Base-by-base conservation (phyloP, 2,113 vertebrate species). In the Macquaria ambigua region DNA sequence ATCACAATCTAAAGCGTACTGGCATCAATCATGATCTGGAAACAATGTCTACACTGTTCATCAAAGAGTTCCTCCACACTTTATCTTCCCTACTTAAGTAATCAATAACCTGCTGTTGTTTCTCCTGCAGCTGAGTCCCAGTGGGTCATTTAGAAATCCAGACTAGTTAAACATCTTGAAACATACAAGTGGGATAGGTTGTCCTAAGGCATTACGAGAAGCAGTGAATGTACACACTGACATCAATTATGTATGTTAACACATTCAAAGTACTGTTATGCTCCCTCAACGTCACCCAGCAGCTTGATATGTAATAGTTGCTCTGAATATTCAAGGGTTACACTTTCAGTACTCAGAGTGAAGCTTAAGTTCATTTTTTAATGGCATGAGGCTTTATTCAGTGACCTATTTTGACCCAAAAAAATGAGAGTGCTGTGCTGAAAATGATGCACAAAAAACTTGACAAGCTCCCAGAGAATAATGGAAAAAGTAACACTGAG, bases 161-260 rank as follows among this genome's bases (percentile, higher is more conserved):
- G 34, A 74, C 74, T 58, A 21, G 70, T 77, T 87, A 83, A 89
- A 79, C 10, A 15, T 77, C 61, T 81, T 83, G 55, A 87, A 87
- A 81, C 74, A 23, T 56, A 43, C 74, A 68, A 75, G 34, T 43
- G 72, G 82, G 81, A 86, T 43, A 61, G 52, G 58, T 66, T 34
- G 56, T 87, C 84, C 68, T 78, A 14, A 55, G 73, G 85, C 87
- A 43, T 87, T 63, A 72, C 82, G 61, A 9, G 53, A 79, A 85
- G 83, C 88, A 64, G 41, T 58, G 43, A 50, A 90, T 86, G 84
- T 80, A 87, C 84, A 86, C 80, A 79, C 82, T 79, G 76, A 68
- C 70, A 93, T 94, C 62, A 92, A 89, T 91, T 86, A 93, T 92
- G 78, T 34, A 89, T 89, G 86, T 83, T 87, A 83, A 86, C 85